phyloP scores from a whole-genome alignment of 2,888 invertebrate species.

The Tuta absoluta region DNA sequence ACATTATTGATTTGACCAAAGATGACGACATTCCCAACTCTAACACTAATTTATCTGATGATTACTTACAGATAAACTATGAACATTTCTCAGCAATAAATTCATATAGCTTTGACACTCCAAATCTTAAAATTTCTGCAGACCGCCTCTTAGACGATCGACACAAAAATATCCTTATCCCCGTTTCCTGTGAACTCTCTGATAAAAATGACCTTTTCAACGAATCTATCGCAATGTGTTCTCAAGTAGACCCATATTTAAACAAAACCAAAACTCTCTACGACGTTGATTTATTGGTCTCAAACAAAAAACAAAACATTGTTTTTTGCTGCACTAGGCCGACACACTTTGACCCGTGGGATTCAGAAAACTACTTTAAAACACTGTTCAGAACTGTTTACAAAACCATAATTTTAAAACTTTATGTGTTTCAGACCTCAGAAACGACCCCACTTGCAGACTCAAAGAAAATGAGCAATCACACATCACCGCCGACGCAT shows the following conservation, averaged over 20 bases:
- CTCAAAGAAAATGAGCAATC: slow-evolving; percentile 39
- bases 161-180: slow-evolving; percentile 44
- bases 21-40: slow-evolving; percentile 22
- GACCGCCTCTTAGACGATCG: slow-evolving; percentile 38
- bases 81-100: slow-evolving; percentile 28
- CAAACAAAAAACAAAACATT: slow-evolving; percentile 40
- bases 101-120: slow-evolving; percentile 28
- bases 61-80: slow-evolving; percentile 35
- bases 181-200: slow-evolving; percentile 36
- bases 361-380: slow-evolving; percentile 48
- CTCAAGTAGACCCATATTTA: slow-evolving; percentile 37
- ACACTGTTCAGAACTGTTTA: slow-evolving; percentile 38
- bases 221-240: slow-evolving; percentile 39
- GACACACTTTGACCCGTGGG: too few relatives aligned
- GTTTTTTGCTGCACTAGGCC: too few relatives aligned
- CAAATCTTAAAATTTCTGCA: slow-evolving; percentile 36
- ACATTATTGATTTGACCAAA: slow-evolving; percentile 30
- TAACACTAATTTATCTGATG: slow-evolving; percentile 25
- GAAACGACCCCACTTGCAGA: too few relatives aligned
- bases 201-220: slow-evolving; percentile 39
- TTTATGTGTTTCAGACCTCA: slow-evolving; percentile 40
- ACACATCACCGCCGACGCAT: slow-evolving; percentile 40
- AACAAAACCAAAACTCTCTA: slow-evolving; percentile 40
- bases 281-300: slow-evolving; percentile 38
- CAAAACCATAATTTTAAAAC: slow-evolving; percentile 36